A percentile compares a stretch with the other conserved stretches of the same genome.
Evolutionary conservation across 2,888 invertebrate genomes (phyloP).

Genomic region (Acronicta alni): DNA sequence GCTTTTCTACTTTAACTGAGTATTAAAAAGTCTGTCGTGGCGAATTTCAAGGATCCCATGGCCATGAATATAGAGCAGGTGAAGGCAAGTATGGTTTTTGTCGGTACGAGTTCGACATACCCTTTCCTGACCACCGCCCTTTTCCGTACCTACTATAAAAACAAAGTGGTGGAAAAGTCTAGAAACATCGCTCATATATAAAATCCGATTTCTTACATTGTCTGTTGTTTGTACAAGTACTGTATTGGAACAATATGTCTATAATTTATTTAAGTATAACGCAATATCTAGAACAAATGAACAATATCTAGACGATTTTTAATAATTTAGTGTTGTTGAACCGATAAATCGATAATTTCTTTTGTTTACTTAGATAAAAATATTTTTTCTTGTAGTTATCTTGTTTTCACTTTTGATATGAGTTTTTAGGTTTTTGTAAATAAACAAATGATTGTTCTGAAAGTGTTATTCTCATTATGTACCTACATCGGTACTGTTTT

Average conservation of each 20-base stretch:
- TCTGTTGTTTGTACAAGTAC: constrained; percentile 13
- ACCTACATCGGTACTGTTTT: too few species aligned
- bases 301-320: constrained; percentile 24
- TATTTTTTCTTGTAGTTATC: constrained; percentile 5
- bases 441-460: too few species aligned
- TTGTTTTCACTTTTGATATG: neutral
- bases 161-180: constrained; percentile 31
- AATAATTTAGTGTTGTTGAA: constrained; percentile 16
- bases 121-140: too few species aligned
- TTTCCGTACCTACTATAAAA: too few species aligned
- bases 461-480: too few species aligned
- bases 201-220: neutral
- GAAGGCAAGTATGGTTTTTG: too few species aligned
- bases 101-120: too few species aligned
- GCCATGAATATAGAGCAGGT: too few species aligned
- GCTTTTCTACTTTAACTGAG: too few species aligned
- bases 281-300: constrained; percentile 22
- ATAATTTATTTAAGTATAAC: constrained; percentile 27
- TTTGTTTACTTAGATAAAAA: constrained; percentile 3
- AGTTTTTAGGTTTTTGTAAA: neutral
- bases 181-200: constrained; percentile 3
- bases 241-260: constrained; percentile 20
- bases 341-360: constrained; percentile 24
- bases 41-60: too few species aligned
- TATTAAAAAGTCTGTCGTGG: too few species aligned